Evolutionary conservation across 2,113 vertebrate genomes (phyloP), one percentile per base, ranked within the genome.

Genomic region (Spermophilus dauricus): DNA sequence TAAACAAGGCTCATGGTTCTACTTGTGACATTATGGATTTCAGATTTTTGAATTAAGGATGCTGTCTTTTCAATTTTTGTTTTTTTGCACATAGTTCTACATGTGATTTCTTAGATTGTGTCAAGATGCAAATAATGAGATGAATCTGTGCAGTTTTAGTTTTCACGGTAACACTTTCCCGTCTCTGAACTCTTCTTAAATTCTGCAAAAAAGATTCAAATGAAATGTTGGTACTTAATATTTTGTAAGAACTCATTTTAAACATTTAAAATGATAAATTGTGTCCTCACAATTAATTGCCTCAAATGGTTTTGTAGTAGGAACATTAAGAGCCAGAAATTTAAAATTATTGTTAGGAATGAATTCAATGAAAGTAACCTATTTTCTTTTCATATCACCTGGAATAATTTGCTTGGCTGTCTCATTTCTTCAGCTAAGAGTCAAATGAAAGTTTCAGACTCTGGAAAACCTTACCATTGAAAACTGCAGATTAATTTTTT

Each of bases 161-260:
- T 97, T 98, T 94, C 87, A 91, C 58, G 86, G 69, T 92, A 88
- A 96, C 98, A 95, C 20, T 96, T 85, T 37, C 67, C 10, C 61
- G 69, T 69, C 67, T 90, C 32, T 70, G 16, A 92, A 94, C 45
- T 45, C 45, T 45, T 45, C 45, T 45, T 45, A 45, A 45, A 45
- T 45, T 45, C 8, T 45, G 45, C 45, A 45, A 45, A 45, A 45
- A 9, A 45, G 45, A 45, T 45, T 45, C 45, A 45, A 9, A 45
- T 45, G 45, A 92, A 77, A 84, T 42, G 8, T 5, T 69, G 22
- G 37, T 53, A 80, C 5, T 56, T 8, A 80, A 24, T 73, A 48
- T 65, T 89, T 69, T 83, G 42, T 39, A 83, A 73, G 53, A 86
- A 42, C 34, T 80, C 7, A 87, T 69, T 85, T 88, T 48, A 73